These are phyloP conservation scores for Ivindomyrus marchei DNA, from an alignment of 2,113 vertebrate species.

Conservation along the genomic window DNA sequence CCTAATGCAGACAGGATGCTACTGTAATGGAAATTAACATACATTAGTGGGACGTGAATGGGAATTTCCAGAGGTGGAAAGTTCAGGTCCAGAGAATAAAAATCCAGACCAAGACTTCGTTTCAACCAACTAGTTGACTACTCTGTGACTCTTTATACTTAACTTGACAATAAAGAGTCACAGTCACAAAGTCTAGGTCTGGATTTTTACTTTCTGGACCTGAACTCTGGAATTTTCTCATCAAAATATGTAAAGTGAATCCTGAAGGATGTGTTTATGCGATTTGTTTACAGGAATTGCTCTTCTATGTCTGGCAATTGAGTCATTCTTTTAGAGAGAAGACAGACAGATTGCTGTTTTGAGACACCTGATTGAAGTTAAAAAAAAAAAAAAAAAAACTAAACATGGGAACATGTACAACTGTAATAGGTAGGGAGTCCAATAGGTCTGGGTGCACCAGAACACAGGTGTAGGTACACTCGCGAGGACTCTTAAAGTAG, in stretches of 20 bases:
- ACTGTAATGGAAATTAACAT: neutral
- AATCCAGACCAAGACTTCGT: neutral
- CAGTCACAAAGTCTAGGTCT: neutral
- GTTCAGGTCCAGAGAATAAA: neutral
- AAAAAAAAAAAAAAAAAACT: slow-evolving; percentile 24
- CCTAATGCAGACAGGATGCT: neutral
- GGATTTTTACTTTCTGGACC: neutral
- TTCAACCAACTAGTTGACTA: neutral
- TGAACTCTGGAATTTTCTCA: neutral
- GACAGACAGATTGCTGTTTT: slow-evolving; percentile 23
- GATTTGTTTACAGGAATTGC: slow-evolving; percentile 23
- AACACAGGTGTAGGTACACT: slow-evolving; percentile 28
- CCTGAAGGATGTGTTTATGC: slow-evolving; percentile 12
- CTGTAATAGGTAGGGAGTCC: slow-evolving; percentile 2
- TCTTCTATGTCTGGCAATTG: neutral
- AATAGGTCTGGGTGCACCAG: slow-evolving; percentile 3
- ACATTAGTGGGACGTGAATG: neutral
- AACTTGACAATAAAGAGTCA: too few relatives aligned
- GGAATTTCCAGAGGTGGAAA: neutral
- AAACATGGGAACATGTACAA: slow-evolving; percentile 16
- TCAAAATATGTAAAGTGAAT: neutral
- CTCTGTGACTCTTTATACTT: too few relatives aligned
- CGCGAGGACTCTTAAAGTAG: slow-evolving; percentile 19
- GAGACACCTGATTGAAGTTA: slow-evolving; percentile 16
- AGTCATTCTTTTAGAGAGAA: slow-evolving; percentile 22